Evolutionary conservation across 2,113 vertebrate species (phyloP).

Genomic region (Saccopteryx leptura): DNA sequence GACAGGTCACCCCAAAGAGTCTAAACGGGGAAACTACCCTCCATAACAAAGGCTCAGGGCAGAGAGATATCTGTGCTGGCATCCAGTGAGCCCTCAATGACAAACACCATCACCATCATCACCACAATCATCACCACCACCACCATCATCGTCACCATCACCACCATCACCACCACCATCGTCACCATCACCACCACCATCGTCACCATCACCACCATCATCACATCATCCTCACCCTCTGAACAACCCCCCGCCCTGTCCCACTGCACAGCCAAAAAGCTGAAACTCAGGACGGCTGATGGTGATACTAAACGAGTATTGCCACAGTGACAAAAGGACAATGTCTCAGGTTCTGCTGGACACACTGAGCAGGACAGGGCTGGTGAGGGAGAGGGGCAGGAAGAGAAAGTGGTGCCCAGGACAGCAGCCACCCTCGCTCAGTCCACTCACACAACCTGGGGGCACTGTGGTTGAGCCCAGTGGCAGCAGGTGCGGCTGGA

Average conservation of each 20-base stretch:
- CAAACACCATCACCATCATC: no score
- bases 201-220: accelerated
- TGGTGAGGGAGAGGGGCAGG: background rate
- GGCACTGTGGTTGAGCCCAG: background rate
- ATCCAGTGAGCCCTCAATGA: no score
- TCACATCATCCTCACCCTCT: accelerated
- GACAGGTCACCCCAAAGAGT: background rate
- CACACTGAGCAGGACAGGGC: background rate
- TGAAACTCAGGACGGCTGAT: accelerated
- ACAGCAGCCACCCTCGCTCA: background rate
- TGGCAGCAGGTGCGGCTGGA: background rate
- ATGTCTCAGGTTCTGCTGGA: background rate
- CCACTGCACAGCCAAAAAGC: background rate
- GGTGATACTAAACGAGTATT: accelerated
- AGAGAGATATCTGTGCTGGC: no score
- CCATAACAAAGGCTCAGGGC: accelerated
- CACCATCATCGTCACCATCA: accelerated
- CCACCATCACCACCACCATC: accelerated
- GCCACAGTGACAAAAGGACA: background rate
- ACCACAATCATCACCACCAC: accelerated
- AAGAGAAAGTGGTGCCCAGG: background rate
- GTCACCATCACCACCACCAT: accelerated
- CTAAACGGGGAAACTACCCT: no score
- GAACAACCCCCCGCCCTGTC: background rate
- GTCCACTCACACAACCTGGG: background rate